Evolutionary conservation across 2,888 invertebrate genomes (phyloP), one percentile per base, ranked within the genome.

Genomic region (Lypha dubia): DNA sequence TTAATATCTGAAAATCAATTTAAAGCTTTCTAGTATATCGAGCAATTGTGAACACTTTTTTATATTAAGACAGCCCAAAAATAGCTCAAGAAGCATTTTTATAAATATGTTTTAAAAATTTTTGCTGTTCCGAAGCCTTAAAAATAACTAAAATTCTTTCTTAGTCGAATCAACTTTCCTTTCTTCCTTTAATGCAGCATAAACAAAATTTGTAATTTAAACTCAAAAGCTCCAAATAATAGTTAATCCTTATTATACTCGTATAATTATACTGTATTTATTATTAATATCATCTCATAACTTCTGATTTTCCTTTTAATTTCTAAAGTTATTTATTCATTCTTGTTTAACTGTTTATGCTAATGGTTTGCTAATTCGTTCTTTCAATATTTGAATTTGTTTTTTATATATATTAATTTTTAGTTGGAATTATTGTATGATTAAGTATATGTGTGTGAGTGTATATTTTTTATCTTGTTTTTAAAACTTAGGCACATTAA

Each of bases 401-500:
- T 38, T 38, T 38, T 49, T 41, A 32, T 35, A 13, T n/a, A n/a
- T n/a, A n/a, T 77, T 56, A 24, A 49, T 65, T 71, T 73, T 51
- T 7, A 28, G 5, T 53, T 49, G 28, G 6, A 68, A 17, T 73
- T 63, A 22, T 46, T 62, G 15, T 46, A 44, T 74, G 24, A 62
- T 71, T 84, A 44, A 49, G 3, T 82, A 65, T 44, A 44, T 44
- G 35, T 65, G 20, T 75, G 49, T 80, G 46, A 81, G 84, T 84
- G 79, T 84, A 84, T 84, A 84, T 80, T 62, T 77, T 65, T 84
- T 70, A 65, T 63, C 17, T 82, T 77, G 20, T 73, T 70, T 70
- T 82, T 80, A 84, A 84, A 84, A 84, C 84, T 84, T 84, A 84
- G 84, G 84, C 84, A 84, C 84, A 84, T 84, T 84, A 84, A 84